Conservation (phyloP, 2,888 invertebrate genomes). For the Epinotia nisella region DNA sequence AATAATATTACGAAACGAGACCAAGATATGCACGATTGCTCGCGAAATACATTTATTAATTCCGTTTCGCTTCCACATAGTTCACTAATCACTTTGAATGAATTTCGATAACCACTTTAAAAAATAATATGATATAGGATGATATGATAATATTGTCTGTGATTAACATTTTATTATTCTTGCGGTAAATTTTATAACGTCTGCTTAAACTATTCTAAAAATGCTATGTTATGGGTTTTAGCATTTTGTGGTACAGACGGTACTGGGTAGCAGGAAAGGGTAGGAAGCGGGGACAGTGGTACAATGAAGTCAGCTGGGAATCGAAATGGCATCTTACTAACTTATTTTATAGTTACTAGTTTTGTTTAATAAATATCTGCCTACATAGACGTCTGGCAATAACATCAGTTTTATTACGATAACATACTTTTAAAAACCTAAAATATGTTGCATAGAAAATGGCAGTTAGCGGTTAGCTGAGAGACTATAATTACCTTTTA, state of each 20-base stretch:
- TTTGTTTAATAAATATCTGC: too few species aligned
- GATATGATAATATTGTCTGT: conserved; percentile 35
- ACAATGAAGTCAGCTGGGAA: conserved; percentile 26
- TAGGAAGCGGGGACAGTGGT: conserved; percentile 36
- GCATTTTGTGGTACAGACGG: conserved; percentile 29
- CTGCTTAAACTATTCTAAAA: conserved; percentile 35
- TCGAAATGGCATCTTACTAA: not conserved
- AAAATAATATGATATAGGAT: conserved; percentile 24
- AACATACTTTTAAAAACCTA: not conserved
- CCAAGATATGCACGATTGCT: too few species aligned
- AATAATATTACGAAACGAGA: too few species aligned
- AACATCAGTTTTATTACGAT: not conserved
- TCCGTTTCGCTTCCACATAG: conserved; percentile 17
- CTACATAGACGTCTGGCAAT: not conserved
- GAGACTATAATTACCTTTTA: conserved; percentile 1
- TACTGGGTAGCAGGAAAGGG: conserved; percentile 21
- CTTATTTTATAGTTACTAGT: not conserved
- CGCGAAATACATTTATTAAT: not conserved
- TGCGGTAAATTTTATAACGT: conserved; percentile 25
- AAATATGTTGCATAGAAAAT: not conserved
- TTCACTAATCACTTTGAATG: not conserved
- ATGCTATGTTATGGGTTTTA: conserved; percentile 30
- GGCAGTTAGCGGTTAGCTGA: conserved; percentile 42
- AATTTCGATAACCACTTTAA: conserved; percentile 17
- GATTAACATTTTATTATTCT: conserved; percentile 23